Conservation (phyloP, 2,797 vertebrate genomes). For the Avahi laniger region DNA sequence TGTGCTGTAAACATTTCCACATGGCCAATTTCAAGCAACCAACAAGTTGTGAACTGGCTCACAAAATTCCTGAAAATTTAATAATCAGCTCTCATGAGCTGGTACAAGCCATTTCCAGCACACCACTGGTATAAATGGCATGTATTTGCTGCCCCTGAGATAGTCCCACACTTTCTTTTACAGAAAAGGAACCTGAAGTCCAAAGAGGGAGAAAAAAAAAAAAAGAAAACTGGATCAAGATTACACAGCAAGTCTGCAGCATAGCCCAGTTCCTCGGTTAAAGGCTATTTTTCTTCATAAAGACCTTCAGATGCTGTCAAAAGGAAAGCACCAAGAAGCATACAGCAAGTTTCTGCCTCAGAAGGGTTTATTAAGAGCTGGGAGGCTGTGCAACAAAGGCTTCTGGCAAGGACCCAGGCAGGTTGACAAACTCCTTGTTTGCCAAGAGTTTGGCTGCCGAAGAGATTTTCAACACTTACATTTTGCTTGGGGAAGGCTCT, state of each 20-base stretch:
- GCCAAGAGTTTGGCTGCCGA: background rate
- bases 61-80: background rate
- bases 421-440: background rate
- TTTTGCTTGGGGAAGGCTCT: background rate
- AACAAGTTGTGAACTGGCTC: background rate
- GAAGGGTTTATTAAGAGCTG: conserved; percentile 27
- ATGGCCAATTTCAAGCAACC: background rate
- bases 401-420: conserved; percentile 12
- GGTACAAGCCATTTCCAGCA: background rate
- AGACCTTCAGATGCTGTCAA: conserved; percentile 38
- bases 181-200: background rate
- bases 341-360: background rate
- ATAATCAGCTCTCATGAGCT: background rate
- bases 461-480: background rate
- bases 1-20: background rate
- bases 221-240: background rate
- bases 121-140: background rate
- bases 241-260: background rate
- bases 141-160: background rate
- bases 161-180: background rate
- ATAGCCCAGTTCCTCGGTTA: background rate
- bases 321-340: background rate
- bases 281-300: background rate
- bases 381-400: background rate
- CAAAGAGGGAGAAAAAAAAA: background rate